Evolutionary conservation across 1,140 invertebrate genomes (phyloP), one percentile per base, ranked within the genome.

Genomic region (Mya arenaria): DNA sequence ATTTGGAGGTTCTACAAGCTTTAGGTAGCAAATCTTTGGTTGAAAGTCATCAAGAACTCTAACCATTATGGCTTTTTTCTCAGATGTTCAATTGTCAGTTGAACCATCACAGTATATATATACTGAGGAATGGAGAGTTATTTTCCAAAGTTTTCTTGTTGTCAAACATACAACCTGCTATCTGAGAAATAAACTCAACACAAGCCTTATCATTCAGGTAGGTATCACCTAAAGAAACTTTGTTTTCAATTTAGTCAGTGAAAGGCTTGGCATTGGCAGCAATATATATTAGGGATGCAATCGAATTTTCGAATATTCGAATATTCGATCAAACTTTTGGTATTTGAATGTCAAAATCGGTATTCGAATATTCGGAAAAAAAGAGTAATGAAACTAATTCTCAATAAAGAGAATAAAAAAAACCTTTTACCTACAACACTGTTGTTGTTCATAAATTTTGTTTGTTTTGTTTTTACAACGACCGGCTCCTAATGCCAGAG

Each of bases 91-190:
- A 37, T 68, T 68, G 4, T n/a, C n/a, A n/a, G n/a, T n/a, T n/a
- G n/a, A n/a, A n/a, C n/a, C 37, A 68, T 37, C 65, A 68, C 65
- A 37, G 28, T 68, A 6, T 30, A 68, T 68, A 6, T 30, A 68
- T 68, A 37, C 65, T 68, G 15, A 68, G 19, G 32, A 68, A 37
- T 32, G 25, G 32, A 37, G 65, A 68, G 2, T 68, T 39, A 19
- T 36, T 28, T 17, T 36, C 13, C 19, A 15, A 6, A 36, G 30
- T 39, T 4, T 68, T 68, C 30, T 36, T 13, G 30, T 68, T 36
- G 4, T 68, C 65, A 68, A 68, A 68, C 1, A 37, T 36, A n/a
- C 65, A 37, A 19, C 65, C 4, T 68, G 65, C 37, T 36, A 3
- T 68, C 5, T 68, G 5, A 37, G 17, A 3, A 68, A 68, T 68